Percentiles rank a stretch among this genome's conserved stretches.
Evolutionary conservation across 2,888 invertebrate genomes (phyloP).

Genomic region (Aporophyla lueneburgensis): DNA sequence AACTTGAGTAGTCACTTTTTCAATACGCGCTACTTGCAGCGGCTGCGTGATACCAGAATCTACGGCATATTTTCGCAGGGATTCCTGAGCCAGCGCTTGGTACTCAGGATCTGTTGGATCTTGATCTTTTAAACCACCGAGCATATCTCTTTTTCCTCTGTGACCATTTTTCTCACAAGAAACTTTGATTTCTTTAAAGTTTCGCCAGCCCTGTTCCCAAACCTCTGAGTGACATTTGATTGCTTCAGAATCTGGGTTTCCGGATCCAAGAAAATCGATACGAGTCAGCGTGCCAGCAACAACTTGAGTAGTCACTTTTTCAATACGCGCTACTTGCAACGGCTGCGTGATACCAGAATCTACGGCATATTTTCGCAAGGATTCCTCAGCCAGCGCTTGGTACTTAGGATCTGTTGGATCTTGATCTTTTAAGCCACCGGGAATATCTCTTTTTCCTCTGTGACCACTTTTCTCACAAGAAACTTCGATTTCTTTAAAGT

Average conservation of each 20-base stretch:
- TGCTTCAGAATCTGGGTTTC: background rate
- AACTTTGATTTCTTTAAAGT: too few relatives aligned
- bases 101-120: constrained; percentile 45
- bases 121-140: too few relatives aligned
- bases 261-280: constrained; percentile 26
- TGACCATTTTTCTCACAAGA: too few relatives aligned
- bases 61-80: constrained; percentile 65
- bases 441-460: background rate
- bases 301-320: constrained; percentile 58
- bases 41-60: constrained; percentile 15
- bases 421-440: background rate
- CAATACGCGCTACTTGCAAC: constrained; percentile 5
- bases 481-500: constrained; percentile 16
- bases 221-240: constrained; percentile 65
- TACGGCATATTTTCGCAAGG: constrained; percentile 4
- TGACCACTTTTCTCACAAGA: background rate
- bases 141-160: too few relatives aligned
- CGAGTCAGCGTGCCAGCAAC: constrained; percentile 55
- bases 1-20: constrained; percentile 62
- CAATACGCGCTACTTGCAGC: constrained; percentile 53
- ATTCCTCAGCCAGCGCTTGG: constrained; percentile 51
- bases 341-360: background rate
- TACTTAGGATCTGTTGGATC: constrained; percentile 3
- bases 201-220: too few relatives aligned
- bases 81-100: constrained; percentile 66